A percentile compares a stretch with the other conserved stretches of the same genome.
phyloP scores from a whole-genome alignment of 2,113 vertebrate genomes.

The Silurus meridionalis region DNA sequence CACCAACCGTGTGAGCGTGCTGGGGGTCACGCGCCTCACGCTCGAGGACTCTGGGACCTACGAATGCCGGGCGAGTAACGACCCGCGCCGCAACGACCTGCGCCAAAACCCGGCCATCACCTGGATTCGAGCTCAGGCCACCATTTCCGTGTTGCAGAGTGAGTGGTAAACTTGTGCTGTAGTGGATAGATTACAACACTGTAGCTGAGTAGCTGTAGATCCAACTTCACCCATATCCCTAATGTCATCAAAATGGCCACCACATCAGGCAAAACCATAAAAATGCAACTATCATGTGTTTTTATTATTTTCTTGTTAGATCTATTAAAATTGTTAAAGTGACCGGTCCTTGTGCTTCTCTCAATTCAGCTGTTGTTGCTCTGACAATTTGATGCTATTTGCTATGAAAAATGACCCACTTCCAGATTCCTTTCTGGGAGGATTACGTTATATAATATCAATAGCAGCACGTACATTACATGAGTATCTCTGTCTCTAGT shows the following conservation, averaged over 20 bases:
- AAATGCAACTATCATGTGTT: background rate
- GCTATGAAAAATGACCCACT: background rate
- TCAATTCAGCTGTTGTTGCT: background rate
- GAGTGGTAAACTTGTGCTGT: constrained; percentile 88
- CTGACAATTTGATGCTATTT: background rate
- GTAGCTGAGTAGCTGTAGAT: constrained; percentile 7
- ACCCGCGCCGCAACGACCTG: constrained; percentile 95
- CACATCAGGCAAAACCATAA: background rate
- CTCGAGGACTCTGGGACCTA: constrained; percentile 98
- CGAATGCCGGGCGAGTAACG: constrained; percentile 99
- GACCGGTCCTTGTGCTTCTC: background rate
- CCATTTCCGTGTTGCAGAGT: constrained; percentile 98
- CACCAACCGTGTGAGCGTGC: constrained; percentile 93
- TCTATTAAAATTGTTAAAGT: background rate
- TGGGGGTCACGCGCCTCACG: constrained; percentile 90
- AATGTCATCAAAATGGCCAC: background rate
- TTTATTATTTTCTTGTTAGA: background rate
- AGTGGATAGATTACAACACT: constrained; percentile 81
- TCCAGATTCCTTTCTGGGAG: background rate
- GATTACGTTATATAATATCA: background rate
- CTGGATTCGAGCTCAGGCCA: constrained; percentile 99
- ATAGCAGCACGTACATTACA: constrained; percentile 44
- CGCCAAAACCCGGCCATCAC: constrained; percentile 97
- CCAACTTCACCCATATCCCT: background rate
- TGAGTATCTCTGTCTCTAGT: constrained; percentile 58